Evolutionary conservation across 1,140 invertebrate species (phyloP).

Genomic region (Diorhabda sublineata): DNA sequence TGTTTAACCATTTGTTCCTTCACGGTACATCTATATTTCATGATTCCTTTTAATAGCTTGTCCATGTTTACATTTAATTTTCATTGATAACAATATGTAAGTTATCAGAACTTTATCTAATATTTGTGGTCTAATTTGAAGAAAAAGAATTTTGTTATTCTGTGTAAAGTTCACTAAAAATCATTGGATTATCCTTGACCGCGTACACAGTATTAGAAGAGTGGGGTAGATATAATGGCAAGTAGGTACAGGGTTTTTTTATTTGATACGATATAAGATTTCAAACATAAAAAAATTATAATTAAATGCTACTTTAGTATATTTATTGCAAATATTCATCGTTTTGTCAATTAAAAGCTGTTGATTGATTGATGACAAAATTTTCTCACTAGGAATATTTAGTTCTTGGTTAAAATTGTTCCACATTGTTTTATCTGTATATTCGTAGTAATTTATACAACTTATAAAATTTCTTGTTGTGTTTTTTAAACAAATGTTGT

Average conservation of each 20-base stretch:
- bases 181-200: neutral
- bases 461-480: too few relatives aligned
- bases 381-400: too few relatives aligned
- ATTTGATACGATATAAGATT: too few relatives aligned
- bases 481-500: too few relatives aligned
- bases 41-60: conserved; percentile 80
- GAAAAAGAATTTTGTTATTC: neutral
- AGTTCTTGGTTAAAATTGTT: too few relatives aligned
- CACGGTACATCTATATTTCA: conserved; percentile 77
- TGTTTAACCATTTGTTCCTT: conserved; percentile 84
- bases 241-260: neutral
- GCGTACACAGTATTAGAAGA: neutral
- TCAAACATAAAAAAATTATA: too few relatives aligned
- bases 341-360: too few relatives aligned
- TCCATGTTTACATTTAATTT: conserved; percentile 58
- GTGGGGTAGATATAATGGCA: neutral
- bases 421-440: too few relatives aligned
- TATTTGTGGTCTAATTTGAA: neutral
- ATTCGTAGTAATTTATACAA: too few relatives aligned
- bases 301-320: too few relatives aligned
- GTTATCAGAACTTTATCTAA: conserved; percentile 8
- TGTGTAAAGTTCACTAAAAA: neutral
- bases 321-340: too few relatives aligned
- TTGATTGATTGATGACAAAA: too few relatives aligned
- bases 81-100: neutral